Conservation (phyloP, 2,888 invertebrate species). For the Thymelicus sylvestris region DNA sequence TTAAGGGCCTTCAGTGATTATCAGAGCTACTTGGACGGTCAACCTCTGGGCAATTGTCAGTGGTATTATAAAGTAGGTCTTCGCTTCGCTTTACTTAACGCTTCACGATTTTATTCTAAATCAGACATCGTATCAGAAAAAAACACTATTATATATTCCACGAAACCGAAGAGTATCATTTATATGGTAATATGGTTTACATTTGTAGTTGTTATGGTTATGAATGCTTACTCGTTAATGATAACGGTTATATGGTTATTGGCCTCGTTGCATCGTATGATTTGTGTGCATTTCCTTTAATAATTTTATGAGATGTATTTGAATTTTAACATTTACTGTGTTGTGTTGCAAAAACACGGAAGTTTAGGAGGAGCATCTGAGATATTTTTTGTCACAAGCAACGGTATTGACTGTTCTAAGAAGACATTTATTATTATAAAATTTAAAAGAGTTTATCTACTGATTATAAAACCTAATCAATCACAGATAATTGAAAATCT, state of each 20-base stretch:
- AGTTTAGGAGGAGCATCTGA: neutral
- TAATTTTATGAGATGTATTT: neutral
- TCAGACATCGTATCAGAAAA: neutral
- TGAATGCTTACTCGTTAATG: constrained; percentile 23
- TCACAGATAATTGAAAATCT: too few species aligned
- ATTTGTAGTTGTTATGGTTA: constrained; percentile 13
- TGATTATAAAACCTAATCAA: too few species aligned
- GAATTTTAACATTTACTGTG: neutral
- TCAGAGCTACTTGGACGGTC: neutral
- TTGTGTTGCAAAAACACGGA: neutral
- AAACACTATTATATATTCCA: neutral
- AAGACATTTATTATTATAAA: too few species aligned
- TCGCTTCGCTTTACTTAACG: neutral
- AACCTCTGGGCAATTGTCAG: neutral
- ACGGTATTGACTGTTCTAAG: too few species aligned
- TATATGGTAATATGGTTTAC: constrained; percentile 11
- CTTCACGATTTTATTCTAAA: neutral
- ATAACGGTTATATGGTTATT: constrained; percentile 31
- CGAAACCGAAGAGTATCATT: neutral
- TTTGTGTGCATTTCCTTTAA: constrained; percentile 18
- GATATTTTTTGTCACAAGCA: neutral
- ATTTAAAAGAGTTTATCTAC: too few species aligned
- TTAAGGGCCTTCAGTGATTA: neutral
- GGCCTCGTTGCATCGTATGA: constrained; percentile 20
- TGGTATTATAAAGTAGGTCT: neutral